Percentiles rank a stretch among this genome's conserved stretches.
Evolutionary conservation across 2,797 vertebrate genomes (phyloP).

Genomic region (Atherinosoma microstoma): DNA sequence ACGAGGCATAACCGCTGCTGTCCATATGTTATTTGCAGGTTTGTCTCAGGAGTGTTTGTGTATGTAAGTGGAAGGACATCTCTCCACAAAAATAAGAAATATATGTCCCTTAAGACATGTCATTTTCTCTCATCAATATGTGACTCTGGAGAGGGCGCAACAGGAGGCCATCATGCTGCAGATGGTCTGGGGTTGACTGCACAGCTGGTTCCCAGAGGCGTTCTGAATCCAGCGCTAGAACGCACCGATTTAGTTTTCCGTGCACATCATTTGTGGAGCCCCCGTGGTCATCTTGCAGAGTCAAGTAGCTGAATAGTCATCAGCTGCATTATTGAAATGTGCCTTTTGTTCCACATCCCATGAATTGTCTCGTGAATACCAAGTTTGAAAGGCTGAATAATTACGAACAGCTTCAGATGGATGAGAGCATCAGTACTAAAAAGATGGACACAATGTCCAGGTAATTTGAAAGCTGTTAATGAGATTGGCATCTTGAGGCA

Average conservation of each 20-base stretch:
- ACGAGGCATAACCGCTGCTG: not conserved
- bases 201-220: conserved; percentile 51
- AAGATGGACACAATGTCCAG: conserved; percentile 20
- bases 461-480: not conserved
- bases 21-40: conserved; percentile 21
- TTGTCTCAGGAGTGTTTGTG: not conserved
- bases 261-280: conserved; percentile 50
- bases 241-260: conserved; percentile 46
- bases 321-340: conserved; percentile 50
- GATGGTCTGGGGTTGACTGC: conserved; percentile 58
- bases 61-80: not conserved
- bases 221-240: conserved; percentile 55
- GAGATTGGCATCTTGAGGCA: conserved; percentile 8
- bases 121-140: conserved; percentile 10
- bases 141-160: conserved; percentile 23
- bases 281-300: conserved; percentile 37
- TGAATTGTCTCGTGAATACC: conserved; percentile 34
- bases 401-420: conserved; percentile 17
- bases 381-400: conserved; percentile 24
- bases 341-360: conserved; percentile 46
- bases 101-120: not conserved
- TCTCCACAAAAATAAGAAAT: not conserved
- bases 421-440: conserved; percentile 12
- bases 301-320: conserved; percentile 54
- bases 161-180: conserved; percentile 30